These are phyloP conservation scores for Myoxocephalus aenaeus DNA, from an alignment of 2,797 vertebrate species.

Conservation along the genomic window DNA sequence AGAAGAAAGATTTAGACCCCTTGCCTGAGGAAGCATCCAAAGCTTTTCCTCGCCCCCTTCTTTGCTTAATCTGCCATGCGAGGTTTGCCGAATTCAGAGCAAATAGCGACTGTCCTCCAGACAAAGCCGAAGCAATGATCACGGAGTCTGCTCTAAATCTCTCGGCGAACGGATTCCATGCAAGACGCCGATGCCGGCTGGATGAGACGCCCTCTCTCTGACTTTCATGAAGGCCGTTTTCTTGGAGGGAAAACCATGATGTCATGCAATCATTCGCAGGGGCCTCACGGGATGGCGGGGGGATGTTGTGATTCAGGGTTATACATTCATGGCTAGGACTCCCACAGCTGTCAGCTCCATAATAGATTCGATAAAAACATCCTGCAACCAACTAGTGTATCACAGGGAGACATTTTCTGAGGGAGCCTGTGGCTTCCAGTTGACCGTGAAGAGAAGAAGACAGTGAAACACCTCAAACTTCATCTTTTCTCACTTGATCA, in stretches of 20 bases:
- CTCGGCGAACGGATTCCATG: slow-evolving; percentile 33
- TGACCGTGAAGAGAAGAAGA: neutral
- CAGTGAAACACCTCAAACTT: slow-evolving; percentile 20
- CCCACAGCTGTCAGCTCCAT: slow-evolving; percentile 46
- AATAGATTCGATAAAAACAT: slow-evolving; percentile 36
- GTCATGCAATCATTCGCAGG: slow-evolving; percentile 46
- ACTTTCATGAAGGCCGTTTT: slow-evolving; percentile 51
- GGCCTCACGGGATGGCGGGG: slow-evolving; percentile 32
- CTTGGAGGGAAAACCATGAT: slow-evolving; percentile 60
- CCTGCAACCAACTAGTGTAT: slow-evolving; percentile 15
- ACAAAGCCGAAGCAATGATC: slow-evolving; percentile 38
- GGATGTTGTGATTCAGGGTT: slow-evolving; percentile 53
- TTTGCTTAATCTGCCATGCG: slow-evolving; percentile 42
- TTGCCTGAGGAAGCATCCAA: slow-evolving; percentile 27
- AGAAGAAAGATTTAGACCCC: slow-evolving; percentile 13
- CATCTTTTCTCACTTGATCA: slow-evolving; percentile 2
- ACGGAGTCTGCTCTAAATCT: slow-evolving; percentile 37
- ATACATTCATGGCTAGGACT: slow-evolving; percentile 51
- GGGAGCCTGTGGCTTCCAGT: slow-evolving; percentile 23
- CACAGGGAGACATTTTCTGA: slow-evolving; percentile 12
- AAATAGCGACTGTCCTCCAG: slow-evolving; percentile 18
- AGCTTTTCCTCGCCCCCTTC: slow-evolving; percentile 32
- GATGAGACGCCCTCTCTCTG: slow-evolving; percentile 29
- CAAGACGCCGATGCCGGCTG: slow-evolving; percentile 18
- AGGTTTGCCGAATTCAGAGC: slow-evolving; percentile 38